phyloP scores from a whole-genome alignment of 2,797 vertebrate genomes.

The Amblyopsis hoosieri region DNA sequence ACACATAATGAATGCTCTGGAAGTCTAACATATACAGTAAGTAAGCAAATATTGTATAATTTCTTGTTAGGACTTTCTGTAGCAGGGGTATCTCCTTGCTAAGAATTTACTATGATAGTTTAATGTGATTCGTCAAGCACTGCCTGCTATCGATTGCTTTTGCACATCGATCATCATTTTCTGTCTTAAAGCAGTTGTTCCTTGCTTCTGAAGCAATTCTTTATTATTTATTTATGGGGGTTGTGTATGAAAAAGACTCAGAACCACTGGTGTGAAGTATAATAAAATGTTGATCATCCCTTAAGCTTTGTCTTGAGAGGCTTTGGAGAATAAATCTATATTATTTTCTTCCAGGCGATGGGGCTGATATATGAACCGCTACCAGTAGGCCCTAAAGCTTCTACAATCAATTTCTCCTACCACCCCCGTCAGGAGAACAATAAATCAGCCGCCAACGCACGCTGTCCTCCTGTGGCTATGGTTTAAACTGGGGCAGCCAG shows the following conservation, averaged over 20 bases:
- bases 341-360: conserved; percentile 42
- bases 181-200: too few relatives aligned
- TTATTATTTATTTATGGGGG: too few relatives aligned
- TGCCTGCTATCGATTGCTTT: too few relatives aligned
- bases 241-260: neutral
- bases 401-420: conserved; percentile 43
- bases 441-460: conserved; percentile 42
- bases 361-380: conserved; percentile 54
- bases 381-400: conserved; percentile 16
- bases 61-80: too few relatives aligned
- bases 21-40: too few relatives aligned
- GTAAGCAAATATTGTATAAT: too few relatives aligned
- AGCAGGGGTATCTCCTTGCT: too few relatives aligned
- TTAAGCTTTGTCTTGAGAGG: conserved; percentile 29
- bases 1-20: too few relatives aligned
- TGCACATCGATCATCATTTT: too few relatives aligned
- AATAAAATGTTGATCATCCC: conserved; percentile 37
- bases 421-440: conserved; percentile 15
- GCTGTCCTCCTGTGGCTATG: conserved; percentile 19
- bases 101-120: too few relatives aligned
- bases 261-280: neutral
- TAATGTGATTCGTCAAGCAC: too few relatives aligned
- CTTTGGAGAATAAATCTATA: conserved; percentile 22
- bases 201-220: too few relatives aligned
- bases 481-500: neutral